Evolutionary conservation across 1,140 invertebrate genomes (phyloP).

Genomic region (Capitella teleta): DNA sequence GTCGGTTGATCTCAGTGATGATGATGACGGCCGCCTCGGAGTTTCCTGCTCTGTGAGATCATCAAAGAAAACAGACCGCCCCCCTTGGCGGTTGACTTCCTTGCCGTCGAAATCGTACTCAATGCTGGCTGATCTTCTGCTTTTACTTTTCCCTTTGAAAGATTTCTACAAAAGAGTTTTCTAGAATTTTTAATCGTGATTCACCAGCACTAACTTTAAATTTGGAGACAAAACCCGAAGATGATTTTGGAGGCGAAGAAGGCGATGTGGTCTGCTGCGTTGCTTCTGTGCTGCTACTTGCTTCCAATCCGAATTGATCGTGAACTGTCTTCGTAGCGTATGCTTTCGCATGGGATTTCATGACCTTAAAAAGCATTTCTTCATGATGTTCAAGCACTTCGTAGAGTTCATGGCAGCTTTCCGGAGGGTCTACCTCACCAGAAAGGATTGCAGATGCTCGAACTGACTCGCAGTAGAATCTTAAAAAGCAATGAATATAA

Average conservation of each 20-base stretch:
- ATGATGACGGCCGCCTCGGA: no score
- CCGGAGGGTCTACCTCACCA: slow-evolving; percentile 23
- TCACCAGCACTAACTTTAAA: no score
- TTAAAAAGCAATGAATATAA: slow-evolving; percentile 8
- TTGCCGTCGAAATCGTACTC: no score
- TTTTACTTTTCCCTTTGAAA: background rate
- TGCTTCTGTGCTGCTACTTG: no score
- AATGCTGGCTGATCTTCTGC: background rate
- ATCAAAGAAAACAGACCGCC: no score
- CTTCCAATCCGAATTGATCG: no score
- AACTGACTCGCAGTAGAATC: slow-evolving; percentile 30
- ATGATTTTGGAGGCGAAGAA: background rate
- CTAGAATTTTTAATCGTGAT: no score
- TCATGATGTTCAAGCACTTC: slow-evolving; percentile 24
- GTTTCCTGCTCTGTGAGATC: no score
- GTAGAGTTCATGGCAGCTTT: slow-evolving; percentile 26
- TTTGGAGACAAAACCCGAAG: background rate
- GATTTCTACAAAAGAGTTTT: no score
- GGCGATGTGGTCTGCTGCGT: slow-evolving; percentile 14
- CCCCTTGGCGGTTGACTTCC: no score
- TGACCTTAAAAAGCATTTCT: slow-evolving; percentile 17
- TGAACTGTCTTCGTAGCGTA: no score
- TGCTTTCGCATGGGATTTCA: slow-evolving; percentile 18
- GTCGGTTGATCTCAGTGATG: no score
- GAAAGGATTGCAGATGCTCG: slow-evolving; percentile 25